These are phyloP conservation scores for Esperia sulphurella DNA, from an alignment of 2,888 invertebrate species.

Conservation along the genomic window DNA sequence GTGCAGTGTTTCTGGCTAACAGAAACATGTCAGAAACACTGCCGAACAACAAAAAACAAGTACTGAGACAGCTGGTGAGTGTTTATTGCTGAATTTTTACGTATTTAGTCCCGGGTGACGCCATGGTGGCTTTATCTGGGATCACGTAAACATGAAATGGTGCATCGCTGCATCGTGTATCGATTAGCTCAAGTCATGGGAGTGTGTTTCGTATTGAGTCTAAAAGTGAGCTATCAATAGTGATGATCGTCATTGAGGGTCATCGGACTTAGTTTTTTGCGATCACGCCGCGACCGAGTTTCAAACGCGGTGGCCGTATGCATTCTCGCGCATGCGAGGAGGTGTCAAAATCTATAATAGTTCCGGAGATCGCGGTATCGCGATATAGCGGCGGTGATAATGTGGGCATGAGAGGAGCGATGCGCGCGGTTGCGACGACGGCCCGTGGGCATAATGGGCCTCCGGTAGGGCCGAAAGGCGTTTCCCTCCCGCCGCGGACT, in stretches of 20 bases:
- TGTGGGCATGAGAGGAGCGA: conserved; percentile 40
- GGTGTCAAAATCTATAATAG: conserved; percentile 78
- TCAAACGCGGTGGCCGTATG: conserved; percentile 76
- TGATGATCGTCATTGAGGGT: conserved; percentile 51
- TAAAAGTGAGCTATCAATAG: conserved; percentile 30
- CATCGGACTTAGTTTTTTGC: conserved; percentile 64
- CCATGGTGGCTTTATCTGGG: conserved; percentile 82
- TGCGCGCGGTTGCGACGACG: conserved; percentile 50
- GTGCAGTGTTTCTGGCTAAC: conserved; percentile 77
- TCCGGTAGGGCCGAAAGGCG: conserved; percentile 59
- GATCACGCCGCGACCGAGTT: conserved; percentile 72
- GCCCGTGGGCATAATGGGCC: conserved; percentile 50
- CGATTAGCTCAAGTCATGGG: conserved; percentile 63
- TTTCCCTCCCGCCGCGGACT: conserved; percentile 71
- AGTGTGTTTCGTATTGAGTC: conserved; percentile 36
- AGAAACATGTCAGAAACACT: conserved; percentile 80
- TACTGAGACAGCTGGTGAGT: conserved; percentile 82
- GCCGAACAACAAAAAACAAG: conserved; percentile 79
- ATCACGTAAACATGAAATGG: conserved; percentile 83
- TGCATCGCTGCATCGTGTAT: conserved; percentile 79
- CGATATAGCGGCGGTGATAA: conserved; percentile 44
- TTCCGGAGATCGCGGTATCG: conserved; percentile 59
- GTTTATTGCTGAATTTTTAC: conserved; percentile 73
- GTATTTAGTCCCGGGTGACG: conserved; percentile 80
- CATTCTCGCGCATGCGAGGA: conserved; percentile 75